These are phyloP conservation scores for Limnephilus rhombicus DNA, from an alignment of 2,888 invertebrate genomes.

Conservation along the genomic window DNA sequence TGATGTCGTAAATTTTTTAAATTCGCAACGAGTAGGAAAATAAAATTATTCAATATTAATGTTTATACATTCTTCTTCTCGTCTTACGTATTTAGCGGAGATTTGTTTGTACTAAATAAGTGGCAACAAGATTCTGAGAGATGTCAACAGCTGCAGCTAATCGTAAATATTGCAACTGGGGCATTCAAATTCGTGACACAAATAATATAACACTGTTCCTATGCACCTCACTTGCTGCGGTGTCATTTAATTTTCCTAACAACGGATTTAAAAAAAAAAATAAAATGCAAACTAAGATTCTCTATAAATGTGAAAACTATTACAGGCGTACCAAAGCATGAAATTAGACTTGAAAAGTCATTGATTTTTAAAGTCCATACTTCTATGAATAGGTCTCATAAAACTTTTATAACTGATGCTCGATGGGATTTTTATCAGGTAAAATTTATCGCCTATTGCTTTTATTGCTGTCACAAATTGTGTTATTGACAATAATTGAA, in stretches of 20 bases:
- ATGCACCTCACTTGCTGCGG: not conserved
- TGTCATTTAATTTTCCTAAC: not conserved
- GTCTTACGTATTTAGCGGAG: not conserved
- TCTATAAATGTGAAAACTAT: not conserved
- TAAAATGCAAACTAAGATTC: not conserved
- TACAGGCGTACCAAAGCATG: not conserved
- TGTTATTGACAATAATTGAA: no score
- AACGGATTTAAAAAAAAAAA: not conserved
- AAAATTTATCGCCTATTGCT: no score
- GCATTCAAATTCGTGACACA: not conserved
- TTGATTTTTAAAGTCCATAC: not conserved
- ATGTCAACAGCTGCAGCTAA: constrained; percentile 31
- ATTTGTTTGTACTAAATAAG: not conserved
- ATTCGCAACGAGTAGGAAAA: not conserved
- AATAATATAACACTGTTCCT: not conserved
- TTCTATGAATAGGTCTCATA: no score
- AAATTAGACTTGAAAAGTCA: not conserved
- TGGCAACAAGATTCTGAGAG: not conserved
- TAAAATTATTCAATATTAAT: not conserved
- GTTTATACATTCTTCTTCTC: not conserved
- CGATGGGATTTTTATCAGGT: not conserved
- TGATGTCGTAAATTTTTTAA: not conserved
- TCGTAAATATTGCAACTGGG: constrained; percentile 17
- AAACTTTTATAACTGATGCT: not conserved
- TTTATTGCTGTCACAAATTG: no score